Conservation (phyloP, 2,888 invertebrate genomes). For the Bombyx huttoni region DNA sequence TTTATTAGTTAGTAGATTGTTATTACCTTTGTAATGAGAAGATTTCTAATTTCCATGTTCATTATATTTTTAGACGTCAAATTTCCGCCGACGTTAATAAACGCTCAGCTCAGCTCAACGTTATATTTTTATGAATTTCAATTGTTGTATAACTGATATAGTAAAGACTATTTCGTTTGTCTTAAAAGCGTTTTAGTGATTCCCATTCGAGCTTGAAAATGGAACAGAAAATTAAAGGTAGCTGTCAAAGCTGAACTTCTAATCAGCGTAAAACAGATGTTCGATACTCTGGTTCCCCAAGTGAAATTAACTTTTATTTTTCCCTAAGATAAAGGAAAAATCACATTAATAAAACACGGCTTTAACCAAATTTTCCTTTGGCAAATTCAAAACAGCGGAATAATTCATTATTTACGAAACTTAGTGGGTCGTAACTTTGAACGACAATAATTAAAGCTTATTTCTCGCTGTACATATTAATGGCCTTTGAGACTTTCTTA, state of each 20-base stretch:
- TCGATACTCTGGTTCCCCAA: constrained; percentile 1
- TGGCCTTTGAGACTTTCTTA: no score
- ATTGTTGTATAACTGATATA: background rate
- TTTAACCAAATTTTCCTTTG: background rate
- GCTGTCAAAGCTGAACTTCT: constrained; percentile 10
- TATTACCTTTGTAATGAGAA: background rate
- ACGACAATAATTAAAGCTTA: background rate
- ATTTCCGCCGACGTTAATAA: no score
- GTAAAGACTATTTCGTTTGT: background rate
- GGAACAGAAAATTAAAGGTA: constrained; percentile 8
- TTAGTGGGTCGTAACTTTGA: background rate
- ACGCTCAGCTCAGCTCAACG: no score
- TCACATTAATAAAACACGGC: background rate
- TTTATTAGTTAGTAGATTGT: background rate
- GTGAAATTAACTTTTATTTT: background rate
- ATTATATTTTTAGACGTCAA: no score
- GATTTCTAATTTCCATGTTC: background rate
- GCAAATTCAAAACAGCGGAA: background rate
- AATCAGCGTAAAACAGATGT: constrained; percentile 10
- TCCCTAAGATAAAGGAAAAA: background rate
- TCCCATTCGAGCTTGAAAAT: constrained; percentile 5
- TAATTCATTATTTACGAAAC: constrained; percentile 1
- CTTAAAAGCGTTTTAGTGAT: background rate
- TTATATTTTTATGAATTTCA: no score
- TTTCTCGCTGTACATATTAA: background rate